Evolutionary conservation across 2,113 vertebrate species (phyloP).

Genomic region (Phaethon lepturus): DNA sequence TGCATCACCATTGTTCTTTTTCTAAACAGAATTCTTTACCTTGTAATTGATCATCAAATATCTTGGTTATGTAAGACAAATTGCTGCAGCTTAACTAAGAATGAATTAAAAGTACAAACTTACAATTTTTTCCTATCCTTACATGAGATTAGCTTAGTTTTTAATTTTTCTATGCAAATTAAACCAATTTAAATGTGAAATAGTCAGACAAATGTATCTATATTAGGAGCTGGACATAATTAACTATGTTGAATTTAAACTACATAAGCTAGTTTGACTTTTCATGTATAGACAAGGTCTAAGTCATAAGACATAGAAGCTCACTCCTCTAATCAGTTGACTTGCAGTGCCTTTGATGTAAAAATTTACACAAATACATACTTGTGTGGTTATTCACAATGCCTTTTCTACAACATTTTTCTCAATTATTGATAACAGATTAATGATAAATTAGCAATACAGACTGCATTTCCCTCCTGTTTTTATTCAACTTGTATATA

Average conservation of each 20-base stretch:
- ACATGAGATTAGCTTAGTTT: neutral
- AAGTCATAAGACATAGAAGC: neutral
- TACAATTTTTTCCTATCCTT: neutral
- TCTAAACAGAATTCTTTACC: neutral
- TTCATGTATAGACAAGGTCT: neutral
- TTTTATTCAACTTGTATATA: neutral
- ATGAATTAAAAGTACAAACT: neutral
- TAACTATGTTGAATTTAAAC: slow-evolving; percentile 5
- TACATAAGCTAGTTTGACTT: neutral
- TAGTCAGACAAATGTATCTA: neutral
- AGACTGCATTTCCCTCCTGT: neutral
- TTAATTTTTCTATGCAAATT: slow-evolving; percentile 23
- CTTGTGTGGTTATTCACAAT: neutral
- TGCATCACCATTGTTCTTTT: neutral
- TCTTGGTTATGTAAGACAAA: neutral
- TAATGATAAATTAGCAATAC: neutral
- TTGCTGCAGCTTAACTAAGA: neutral
- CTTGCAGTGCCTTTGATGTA: neutral
- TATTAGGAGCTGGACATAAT: slow-evolving; percentile 17
- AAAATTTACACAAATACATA: neutral
- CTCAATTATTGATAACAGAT: neutral
- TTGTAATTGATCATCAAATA: neutral
- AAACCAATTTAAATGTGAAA: slow-evolving; percentile 22
- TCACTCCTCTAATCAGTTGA: neutral
- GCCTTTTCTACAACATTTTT: neutral